Base-by-base conservation (phyloP, 2,797 vertebrate species). In the Dermochelys coriacea region DNA sequence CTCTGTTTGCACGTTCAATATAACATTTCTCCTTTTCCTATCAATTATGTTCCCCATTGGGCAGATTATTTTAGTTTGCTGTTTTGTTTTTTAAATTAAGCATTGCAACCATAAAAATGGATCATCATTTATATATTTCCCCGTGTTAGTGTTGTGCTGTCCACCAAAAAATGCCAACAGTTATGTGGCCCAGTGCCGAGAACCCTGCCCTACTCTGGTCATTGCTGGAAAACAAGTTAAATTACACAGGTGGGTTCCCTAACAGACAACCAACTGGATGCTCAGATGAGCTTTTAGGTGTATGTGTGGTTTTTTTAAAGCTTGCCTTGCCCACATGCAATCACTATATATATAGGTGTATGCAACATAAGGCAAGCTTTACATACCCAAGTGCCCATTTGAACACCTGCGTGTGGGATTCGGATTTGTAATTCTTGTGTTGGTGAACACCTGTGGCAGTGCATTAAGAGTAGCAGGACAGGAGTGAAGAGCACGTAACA, bases 161-260 rank as follows among this genome's bases (percentile, higher is more conserved):
- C 34, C 4, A 0, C n/a, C 3, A 0, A 0, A 0, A 47, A 19
- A 15, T 47, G 19, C 61, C 14, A 45, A 37, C 37, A 10, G 4
- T 0, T 2, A 37, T 31, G 34, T 11, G 54, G 19, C 77, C 49
- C 41, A 75, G 71, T 15, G 12, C 41, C 18, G 19, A 71, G n/a
- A 74, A 41, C 25, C 41, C 57, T 51, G n/a, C 27, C 41, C 0
- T 0, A 6, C 31, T 74, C 87, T 80, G 74, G 45, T 10, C 45
- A 16, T 29, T 34, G n/a, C 57, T 3, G 29, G 7, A 6, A 41
- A 27, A 1, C 0, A 29, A 31, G 75, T 50, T 55, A 68, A 15
- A 0, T 0, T 18, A 79, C 57, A 75, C 15, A 6, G 31, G 47
- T 2, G 51, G 5, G 51, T 21, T 90, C 57, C 55, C 82, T 16